Percentiles rank a stretch among this genome's conserved stretches.
Evolutionary conservation across 37 sponge, comb jelly and placozoan species (phyloP).

Genomic region (Cliona cf. orientalis): DNA sequence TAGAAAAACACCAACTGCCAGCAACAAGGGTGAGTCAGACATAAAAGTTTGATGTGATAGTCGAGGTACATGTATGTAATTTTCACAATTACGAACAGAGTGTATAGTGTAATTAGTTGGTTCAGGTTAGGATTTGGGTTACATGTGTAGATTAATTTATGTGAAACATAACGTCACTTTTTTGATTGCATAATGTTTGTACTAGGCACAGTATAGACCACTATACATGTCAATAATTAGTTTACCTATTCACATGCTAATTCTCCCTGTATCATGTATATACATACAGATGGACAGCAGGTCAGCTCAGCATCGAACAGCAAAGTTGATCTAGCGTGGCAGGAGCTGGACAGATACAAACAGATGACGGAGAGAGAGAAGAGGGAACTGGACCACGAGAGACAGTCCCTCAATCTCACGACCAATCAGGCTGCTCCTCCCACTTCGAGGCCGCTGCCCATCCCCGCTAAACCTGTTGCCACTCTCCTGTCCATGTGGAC

Average conservation of each 20-base stretch:
- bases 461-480: slow-evolving; percentile 36
- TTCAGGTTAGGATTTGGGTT: no score
- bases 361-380: slow-evolving; percentile 51
- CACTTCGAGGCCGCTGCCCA: not conserved
- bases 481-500: slow-evolving; percentile 77
- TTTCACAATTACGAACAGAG: not conserved
- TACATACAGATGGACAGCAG: no score
- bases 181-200: no score
- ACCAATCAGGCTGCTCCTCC: not conserved
- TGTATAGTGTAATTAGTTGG: no score
- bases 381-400: slow-evolving; percentile 10
- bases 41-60: not conserved
- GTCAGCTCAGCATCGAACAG: not conserved
- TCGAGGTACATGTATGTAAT: not conserved
- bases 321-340: slow-evolving; percentile 14
- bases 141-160: no score
- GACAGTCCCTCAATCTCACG: not conserved
- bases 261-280: no score
- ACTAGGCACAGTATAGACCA: no score
- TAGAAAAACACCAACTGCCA: slow-evolving; percentile 18
- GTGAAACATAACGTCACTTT: no score
- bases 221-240: no score
- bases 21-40: no score
- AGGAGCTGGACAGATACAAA: slow-evolving; percentile 40
- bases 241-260: no score